These are phyloP conservation scores for Lymantria monacha DNA, from an alignment of 2,888 invertebrate genomes.

Conservation along the genomic window DNA sequence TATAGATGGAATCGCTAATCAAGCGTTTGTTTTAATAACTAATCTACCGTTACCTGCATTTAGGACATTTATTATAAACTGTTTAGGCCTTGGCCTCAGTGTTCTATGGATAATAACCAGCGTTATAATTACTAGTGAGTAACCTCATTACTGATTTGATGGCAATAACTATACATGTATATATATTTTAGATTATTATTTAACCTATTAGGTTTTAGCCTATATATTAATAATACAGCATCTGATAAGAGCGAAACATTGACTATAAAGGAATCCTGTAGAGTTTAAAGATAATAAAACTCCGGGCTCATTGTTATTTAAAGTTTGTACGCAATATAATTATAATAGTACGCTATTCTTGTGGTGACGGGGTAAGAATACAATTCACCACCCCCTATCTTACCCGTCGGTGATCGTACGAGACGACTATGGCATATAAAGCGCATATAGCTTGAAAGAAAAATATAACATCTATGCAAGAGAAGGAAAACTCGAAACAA, in stretches of 20 bases:
- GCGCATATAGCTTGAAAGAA: no score
- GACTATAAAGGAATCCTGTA: no score
- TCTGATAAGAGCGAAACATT: not conserved
- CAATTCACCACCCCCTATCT: no score
- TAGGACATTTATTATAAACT: conserved; percentile 58
- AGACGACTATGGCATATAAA: no score
- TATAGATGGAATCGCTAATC: conserved; percentile 51
- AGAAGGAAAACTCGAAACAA: no score
- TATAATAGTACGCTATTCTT: no score
- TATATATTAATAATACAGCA: not conserved
- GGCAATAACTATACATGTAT: not conserved
- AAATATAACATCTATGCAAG: no score
- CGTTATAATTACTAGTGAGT: conserved; percentile 58
- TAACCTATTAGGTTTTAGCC: not conserved
- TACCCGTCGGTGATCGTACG: no score
- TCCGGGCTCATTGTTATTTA: no score
- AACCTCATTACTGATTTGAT: not conserved
- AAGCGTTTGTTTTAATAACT: conserved; percentile 56
- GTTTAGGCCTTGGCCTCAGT: conserved; percentile 45
- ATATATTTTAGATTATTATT: not conserved
- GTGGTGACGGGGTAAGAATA: no score
- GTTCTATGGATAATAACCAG: conserved; percentile 55
- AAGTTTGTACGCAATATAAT: no score
- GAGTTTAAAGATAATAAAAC: no score
- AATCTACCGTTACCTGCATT: conserved; percentile 49